Conservation (phyloP, 2,113 vertebrate species). For the Larimichthys crocea region DNA sequence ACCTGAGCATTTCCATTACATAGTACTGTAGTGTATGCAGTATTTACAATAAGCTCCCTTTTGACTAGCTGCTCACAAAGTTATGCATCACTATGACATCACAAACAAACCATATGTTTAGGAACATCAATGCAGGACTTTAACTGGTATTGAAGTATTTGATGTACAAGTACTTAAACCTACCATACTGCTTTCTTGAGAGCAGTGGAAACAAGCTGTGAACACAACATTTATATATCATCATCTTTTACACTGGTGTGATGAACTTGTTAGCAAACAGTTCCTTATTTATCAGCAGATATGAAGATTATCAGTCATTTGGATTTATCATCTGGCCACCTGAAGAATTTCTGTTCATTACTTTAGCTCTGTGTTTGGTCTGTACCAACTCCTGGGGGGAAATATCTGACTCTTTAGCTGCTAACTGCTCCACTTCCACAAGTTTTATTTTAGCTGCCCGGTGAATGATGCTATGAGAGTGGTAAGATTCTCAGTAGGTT, state of each 20-base stretch:
- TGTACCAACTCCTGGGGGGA: neutral
- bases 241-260: neutral
- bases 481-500: neutral
- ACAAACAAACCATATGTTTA: no score
- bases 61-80: no score
- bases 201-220: neutral
- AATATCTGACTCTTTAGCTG: neutral
- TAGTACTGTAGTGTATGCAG: no score
- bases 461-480: neutral
- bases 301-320: neutral
- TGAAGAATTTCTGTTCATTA: neutral
- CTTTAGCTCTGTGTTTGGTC: slow-evolving; percentile 6
- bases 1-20: no score
- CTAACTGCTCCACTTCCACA: neutral
- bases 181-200: no score
- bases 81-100: no score
- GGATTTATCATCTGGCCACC: no score
- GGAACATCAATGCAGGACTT: no score
- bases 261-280: neutral
- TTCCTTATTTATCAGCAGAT: no score
- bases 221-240: neutral
- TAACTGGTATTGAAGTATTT: no score
- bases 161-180: neutral
- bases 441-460: neutral
- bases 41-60: no score